A percentile compares a stretch with the other conserved stretches of the same genome.
phyloP scores from a whole-genome alignment of 2,888 invertebrate genomes.

The Agonum fuliginosum region DNA sequence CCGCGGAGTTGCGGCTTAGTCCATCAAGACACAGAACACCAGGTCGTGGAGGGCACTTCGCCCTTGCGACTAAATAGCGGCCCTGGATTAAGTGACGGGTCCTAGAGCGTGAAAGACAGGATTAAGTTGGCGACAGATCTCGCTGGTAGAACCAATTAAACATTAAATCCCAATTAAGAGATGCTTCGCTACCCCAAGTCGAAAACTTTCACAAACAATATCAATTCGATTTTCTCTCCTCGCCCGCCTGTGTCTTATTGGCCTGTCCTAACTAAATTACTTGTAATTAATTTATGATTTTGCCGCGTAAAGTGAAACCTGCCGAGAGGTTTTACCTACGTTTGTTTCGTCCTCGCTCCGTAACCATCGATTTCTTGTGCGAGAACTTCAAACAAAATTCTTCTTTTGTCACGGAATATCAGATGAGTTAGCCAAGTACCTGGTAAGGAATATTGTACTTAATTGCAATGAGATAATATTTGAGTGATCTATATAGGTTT shows the following conservation, averaged over 20 bases:
- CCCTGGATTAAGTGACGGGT: conserved; percentile 51
- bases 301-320: conserved; percentile 27
- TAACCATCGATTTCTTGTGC: not conserved
- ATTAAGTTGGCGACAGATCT: conserved; percentile 59
- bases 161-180: conserved; percentile 59
- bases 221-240: conserved; percentile 47
- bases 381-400: no score
- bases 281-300: conserved; percentile 46
- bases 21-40: not conserved
- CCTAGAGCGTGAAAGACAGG: conserved; percentile 56
- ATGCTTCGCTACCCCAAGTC: conserved; percentile 44
- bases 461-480: no score
- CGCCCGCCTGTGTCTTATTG: conserved; percentile 7
- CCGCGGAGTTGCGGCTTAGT: conserved; percentile 23
- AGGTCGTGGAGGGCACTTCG: not conserved
- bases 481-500: no score
- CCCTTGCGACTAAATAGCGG: conserved; percentile 46
- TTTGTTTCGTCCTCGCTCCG: not conserved
- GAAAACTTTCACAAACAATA: conserved; percentile 55
- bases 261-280: conserved; percentile 42
- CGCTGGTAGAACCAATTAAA: conserved; percentile 56
- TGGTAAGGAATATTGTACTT: no score
- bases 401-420: no score
- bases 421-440: no score
- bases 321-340: conserved; percentile 1